Evolutionary conservation across 2,888 invertebrate species (phyloP).

Genomic region (Calameuta pallipes): DNA sequence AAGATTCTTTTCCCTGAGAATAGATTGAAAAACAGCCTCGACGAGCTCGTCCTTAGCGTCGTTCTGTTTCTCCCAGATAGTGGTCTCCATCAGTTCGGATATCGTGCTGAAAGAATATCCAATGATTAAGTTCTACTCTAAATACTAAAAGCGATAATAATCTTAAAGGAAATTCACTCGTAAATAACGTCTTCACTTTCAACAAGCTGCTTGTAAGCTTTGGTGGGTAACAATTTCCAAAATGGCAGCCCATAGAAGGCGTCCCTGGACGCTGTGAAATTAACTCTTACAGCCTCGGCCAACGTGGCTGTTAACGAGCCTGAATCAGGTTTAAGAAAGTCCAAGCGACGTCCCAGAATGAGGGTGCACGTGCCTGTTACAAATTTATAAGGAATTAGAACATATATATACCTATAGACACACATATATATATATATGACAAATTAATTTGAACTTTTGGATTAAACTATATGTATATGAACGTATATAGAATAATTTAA

Average conservation of each 20-base stretch:
- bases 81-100: slow-evolving; percentile 80
- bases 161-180: slow-evolving; percentile 69
- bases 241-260: slow-evolving; percentile 84
- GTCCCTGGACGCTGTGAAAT: slow-evolving; percentile 83
- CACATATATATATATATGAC: neutral
- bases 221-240: slow-evolving; percentile 84
- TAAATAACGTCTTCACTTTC: slow-evolving; percentile 84
- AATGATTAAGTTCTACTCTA: neutral
- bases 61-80: slow-evolving; percentile 70
- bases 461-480: neutral
- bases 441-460: neutral
- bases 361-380: slow-evolving; percentile 78
- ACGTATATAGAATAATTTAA: neutral
- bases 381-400: slow-evolving; percentile 20
- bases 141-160: neutral
- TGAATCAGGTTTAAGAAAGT: slow-evolving; percentile 73
- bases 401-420: neutral
- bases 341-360: slow-evolving; percentile 82
- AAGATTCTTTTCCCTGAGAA: slow-evolving; percentile 77
- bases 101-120: slow-evolving; percentile 72
- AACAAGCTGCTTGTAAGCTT: slow-evolving; percentile 77
- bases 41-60: slow-evolving; percentile 72
- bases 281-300: slow-evolving; percentile 80
- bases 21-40: slow-evolving; percentile 80
- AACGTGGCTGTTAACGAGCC: slow-evolving; percentile 73